phyloP scores from a whole-genome alignment of 2,888 invertebrate genomes.

The Odontocerum albicorne region DNA sequence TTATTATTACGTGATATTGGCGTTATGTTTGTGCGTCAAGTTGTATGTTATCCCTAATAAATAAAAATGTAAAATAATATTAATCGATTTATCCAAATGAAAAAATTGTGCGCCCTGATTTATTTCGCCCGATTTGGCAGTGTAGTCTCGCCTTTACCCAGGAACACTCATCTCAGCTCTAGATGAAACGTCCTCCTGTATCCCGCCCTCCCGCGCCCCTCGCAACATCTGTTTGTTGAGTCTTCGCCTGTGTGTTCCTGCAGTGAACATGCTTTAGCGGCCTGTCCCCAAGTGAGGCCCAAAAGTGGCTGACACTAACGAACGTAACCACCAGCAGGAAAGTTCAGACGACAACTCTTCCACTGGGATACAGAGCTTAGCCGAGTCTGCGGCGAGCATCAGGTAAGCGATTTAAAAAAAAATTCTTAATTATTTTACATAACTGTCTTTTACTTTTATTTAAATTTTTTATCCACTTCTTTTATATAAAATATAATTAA shows the following conservation, averaged over 20 bases:
- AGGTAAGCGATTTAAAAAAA: no score
- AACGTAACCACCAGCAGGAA: constrained; percentile 18
- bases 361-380: constrained; percentile 26
- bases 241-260: constrained; percentile 10
- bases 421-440: no score
- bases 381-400: constrained; percentile 32
- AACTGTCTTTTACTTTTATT: no score
- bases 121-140: not conserved
- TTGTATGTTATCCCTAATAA: no score
- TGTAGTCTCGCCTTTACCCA: constrained; percentile 1
- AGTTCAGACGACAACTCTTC: constrained; percentile 30
- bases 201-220: constrained; percentile 13
- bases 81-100: no score
- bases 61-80: no score
- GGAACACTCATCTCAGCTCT: not conserved
- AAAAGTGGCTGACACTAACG: constrained; percentile 8
- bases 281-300: constrained; percentile 3
- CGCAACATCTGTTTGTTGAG: constrained; percentile 24
- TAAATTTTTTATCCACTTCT: no score
- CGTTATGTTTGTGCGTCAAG: no score
- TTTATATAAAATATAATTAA: no score
- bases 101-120: no score
- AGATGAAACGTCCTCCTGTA: constrained; percentile 2
- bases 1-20: no score
- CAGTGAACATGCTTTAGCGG: constrained; percentile 22